phyloP scores from a whole-genome alignment of 1,140 invertebrate genomes.

The Periplaneta americana region DNA sequence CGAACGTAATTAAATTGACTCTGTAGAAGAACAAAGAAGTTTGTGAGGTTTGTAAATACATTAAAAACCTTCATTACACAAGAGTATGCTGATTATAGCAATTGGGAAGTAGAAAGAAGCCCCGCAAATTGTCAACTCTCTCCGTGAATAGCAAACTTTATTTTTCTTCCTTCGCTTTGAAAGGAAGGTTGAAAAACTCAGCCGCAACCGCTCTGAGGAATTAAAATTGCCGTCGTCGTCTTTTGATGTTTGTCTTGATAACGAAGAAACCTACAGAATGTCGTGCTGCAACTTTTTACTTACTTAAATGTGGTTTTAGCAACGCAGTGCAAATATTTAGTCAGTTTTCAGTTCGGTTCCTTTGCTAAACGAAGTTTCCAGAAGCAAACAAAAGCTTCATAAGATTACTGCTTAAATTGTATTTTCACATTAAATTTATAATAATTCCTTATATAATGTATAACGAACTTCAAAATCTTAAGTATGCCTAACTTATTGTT shows the following conservation, averaged over 20 bases:
- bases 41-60: slow-evolving; percentile 8
- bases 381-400: not conserved
- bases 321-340: not conserved
- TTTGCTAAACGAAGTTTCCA: not conserved
- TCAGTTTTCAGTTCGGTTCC: not conserved
- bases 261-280: not conserved
- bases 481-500: no score
- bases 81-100: not conserved
- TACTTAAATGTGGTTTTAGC: not conserved
- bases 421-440: no score
- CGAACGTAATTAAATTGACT: slow-evolving; percentile 1
- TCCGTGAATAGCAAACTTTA: not conserved
- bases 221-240: not conserved
- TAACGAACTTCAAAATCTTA: no score
- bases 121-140: not conserved
- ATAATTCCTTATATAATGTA: no score
- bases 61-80: not conserved
- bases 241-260: not conserved
- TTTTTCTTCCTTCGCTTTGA: not conserved
- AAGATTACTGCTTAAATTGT: no score
- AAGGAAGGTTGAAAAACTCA: not conserved
- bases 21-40: not conserved
- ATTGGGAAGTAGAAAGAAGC: not conserved
- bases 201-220: not conserved
- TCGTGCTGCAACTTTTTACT: not conserved